Evolutionary conservation across 2,113 vertebrate species (phyloP), one percentile per base, ranked within the genome.

Genomic region (Cephalopterus ornatus): DNA sequence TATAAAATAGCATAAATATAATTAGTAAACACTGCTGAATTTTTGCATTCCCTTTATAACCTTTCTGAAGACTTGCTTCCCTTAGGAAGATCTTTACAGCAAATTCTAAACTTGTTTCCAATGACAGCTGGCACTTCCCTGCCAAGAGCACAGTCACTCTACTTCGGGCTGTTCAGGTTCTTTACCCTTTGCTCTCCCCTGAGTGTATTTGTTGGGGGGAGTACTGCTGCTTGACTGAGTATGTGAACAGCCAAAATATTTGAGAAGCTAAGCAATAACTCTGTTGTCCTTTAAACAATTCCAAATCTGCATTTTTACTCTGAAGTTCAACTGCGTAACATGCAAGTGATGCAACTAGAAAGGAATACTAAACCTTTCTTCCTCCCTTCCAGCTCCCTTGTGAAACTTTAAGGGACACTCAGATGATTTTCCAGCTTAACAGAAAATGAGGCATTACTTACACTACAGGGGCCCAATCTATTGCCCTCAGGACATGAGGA

Each of bases 301-400:
- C 74, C 77, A 92, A 89, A 95, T 66, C 79, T 87, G 53, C 4
- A 1, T 81, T 95, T 92, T 35, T 61, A 44, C 56, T 92, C 35
- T 0, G 3, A 75, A 81, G 26, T 50, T 87, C 3, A 8, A 77
- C 75, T 71, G n/a, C 0, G 0, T 94, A 96, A 92, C 66, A 70
- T 2, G 14, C 61, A 62, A 93, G 66, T 95, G 95, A 96, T 84
- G 87, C 79, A 95, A 95, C 53, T 65, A 68, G 76, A 94, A 95
- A 89, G 70, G 90, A 95, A 96, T 92, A 96, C 76, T 92, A 92
- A 92, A 76, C 46, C 44, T 89, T 68, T 89, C n/a, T 89, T 81
- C 84, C 86, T 81, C 80, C 73, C 95, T 92, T 22, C 71, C 58
- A 83, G 21, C 18, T 92, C 92, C 81, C 95, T 70, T 41, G 91